These are phyloP conservation scores for Ancistrus triradiatus DNA, from an alignment of 2,113 vertebrate species.

Conservation along the genomic window DNA sequence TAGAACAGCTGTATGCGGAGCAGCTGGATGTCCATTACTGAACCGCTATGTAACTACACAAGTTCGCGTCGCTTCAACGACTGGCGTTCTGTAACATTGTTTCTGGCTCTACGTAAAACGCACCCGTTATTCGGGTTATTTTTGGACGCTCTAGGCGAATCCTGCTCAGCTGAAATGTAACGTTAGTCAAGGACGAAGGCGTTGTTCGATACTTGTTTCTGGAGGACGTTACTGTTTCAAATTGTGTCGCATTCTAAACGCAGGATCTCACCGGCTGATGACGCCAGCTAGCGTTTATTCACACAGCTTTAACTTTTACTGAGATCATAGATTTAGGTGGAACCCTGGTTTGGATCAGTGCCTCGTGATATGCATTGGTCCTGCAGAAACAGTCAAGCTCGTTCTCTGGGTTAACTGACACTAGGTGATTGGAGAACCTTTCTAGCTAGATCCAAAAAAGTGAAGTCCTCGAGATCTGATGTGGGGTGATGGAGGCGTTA, in stretches of 20 bases:
- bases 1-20: constrained; percentile 31
- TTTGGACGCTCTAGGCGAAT: too few species aligned
- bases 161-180: not conserved
- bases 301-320: too few species aligned
- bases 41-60: constrained; percentile 22
- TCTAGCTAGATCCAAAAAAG: not conserved
- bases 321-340: too few species aligned
- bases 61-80: not conserved
- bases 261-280: not conserved
- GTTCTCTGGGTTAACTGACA: not conserved
- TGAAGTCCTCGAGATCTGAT: not conserved
- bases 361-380: too few species aligned
- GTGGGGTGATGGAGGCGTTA: constrained; percentile 34
- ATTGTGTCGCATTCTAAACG: too few species aligned
- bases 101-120: not conserved
- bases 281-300: not conserved
- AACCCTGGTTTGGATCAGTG: too few species aligned
- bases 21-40: constrained; percentile 32
- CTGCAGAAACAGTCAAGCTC: not conserved
- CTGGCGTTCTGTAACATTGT: not conserved
- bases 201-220: not conserved
- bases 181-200: not conserved
- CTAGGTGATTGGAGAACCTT: not conserved
- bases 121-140: not conserved
- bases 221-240: not conserved